Percentiles rank a stretch among this genome's conserved stretches.
phyloP scores from a whole-genome alignment of 2,113 vertebrate genomes.

The Prionailurus viverrinus region DNA sequence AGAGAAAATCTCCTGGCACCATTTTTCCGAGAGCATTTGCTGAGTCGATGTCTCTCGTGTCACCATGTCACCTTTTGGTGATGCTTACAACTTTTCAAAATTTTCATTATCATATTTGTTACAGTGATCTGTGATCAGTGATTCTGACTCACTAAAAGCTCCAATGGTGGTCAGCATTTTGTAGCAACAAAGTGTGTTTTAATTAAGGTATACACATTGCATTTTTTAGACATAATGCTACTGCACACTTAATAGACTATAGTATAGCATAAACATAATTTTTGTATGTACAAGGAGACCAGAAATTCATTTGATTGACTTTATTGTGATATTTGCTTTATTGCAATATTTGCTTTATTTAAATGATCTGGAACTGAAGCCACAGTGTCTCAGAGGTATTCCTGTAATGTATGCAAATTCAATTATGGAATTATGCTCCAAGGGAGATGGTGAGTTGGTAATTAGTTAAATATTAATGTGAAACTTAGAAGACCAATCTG shows the following conservation, averaged over 20 bases:
- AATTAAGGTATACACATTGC: neutral
- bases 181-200: neutral
- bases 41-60: neutral
- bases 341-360: neutral
- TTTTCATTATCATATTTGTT: neutral
- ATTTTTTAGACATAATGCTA: neutral
- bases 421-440: neutral
- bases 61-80: neutral
- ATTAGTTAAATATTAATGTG: conserved; percentile 21
- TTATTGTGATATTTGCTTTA: neutral
- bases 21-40: neutral
- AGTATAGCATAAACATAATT: neutral
- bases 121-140: neutral
- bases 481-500: neutral
- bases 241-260: neutral
- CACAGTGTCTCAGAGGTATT: neutral
- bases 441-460: neutral
- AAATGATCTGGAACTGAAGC: neutral
- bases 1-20: neutral
- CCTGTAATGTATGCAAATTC: neutral
- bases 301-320: neutral
- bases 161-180: neutral
- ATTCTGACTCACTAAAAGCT: neutral
- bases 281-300: neutral
- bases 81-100: neutral